Base-by-base conservation (phyloP, 1,140 invertebrate genomes). In the Drosophila arawakana region DNA sequence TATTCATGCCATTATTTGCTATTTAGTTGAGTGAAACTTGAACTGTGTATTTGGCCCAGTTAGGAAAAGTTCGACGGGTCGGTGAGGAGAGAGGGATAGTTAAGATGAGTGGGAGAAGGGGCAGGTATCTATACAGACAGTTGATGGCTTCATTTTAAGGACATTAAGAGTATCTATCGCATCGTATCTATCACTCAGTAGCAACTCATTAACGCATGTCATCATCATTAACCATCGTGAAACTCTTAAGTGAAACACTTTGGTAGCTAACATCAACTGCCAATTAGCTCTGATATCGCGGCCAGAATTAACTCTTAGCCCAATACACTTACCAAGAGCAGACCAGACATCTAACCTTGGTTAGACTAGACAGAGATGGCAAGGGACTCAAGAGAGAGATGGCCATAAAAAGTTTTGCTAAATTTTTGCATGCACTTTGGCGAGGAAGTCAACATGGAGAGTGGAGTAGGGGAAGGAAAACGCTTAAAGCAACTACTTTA, bases 401-500 rank as follows among this genome's bases (percentile, higher is more conserved):
- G 47, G 63, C 44, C 46, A 50, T 85, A 69, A 79, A 71, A 78
- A 71, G 52, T 78, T 85, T 78, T 54, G 61, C 39, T 61, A 62
- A 76, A 81, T 79, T 82, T 72, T 71, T 62, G 58, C 72, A 55
- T 54, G 66, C 66, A 80, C 71, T 78, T 59, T 57, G 49, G 50
- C 75, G 41, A 21, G 49, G 34, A 65, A 62, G 63, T 44, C 49
- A 63, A 49, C 52, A 58, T 59, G 21, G 1, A 30, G 25, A 30
- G 25, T 0, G 25, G 18, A 15, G 18, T 21, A 30, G 25, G 25
- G 25, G 25, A 30, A 30, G 25, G 7, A 41, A 11, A 49, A 58
- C 71, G 54, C 75, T 85, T 88, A 83, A 80, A 82, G 61, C 50
- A 74, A 72, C 80, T 89, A 80, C 63, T 83, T 88, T 78, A 83